Percentiles rank a stretch among this genome's conserved stretches.
These are phyloP conservation scores for Piliocolobus tephrosceles DNA, from an alignment of 2,113 vertebrate species.

Conservation along the genomic window DNA sequence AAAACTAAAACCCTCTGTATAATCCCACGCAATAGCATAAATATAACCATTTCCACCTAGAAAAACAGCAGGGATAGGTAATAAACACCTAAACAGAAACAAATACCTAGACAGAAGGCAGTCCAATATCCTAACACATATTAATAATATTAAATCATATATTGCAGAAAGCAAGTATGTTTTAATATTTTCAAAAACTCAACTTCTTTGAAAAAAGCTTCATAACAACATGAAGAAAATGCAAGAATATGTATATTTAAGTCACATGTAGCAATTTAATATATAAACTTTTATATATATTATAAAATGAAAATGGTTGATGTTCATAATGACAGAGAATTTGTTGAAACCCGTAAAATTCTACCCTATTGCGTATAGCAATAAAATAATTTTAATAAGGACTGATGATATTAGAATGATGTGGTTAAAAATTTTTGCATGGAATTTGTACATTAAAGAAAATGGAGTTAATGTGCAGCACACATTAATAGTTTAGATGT, in stretches of 20 bases:
- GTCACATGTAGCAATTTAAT: neutral
- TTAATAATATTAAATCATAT: neutral
- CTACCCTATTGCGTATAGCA: neutral
- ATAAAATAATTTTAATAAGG: neutral
- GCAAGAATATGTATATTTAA: neutral
- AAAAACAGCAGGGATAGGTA: neutral
- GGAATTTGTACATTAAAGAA: neutral
- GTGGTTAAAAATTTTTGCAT: neutral
- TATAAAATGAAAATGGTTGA: neutral
- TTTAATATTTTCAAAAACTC: neutral
- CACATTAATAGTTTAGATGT: neutral
- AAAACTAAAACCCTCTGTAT: neutral
- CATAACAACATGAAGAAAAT: neutral
- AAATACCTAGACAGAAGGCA: neutral
- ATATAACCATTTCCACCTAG: neutral
- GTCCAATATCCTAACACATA: neutral
- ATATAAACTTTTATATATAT: neutral
- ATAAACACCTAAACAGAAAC: neutral
- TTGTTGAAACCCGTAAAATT: neutral
- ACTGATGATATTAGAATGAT: neutral
- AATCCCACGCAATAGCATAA: neutral
- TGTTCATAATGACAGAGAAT: neutral
- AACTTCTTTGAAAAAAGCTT: neutral
- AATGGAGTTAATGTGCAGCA: neutral
- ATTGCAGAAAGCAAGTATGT: neutral